Base-by-base conservation (phyloP, 2,888 invertebrate species). In the Homarus gammarus region DNA sequence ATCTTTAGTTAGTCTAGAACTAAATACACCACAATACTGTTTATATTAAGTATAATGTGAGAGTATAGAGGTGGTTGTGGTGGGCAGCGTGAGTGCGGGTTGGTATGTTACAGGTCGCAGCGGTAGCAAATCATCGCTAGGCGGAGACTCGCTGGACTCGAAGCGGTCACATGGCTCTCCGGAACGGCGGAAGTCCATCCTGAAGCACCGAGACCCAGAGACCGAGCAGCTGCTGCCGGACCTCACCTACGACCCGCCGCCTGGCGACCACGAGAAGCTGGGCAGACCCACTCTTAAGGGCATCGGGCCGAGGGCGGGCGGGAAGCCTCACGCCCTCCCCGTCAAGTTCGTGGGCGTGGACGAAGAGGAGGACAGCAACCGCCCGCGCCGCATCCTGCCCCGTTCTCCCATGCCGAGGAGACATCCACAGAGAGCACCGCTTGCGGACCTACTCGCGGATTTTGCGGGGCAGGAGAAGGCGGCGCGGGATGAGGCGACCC, bases 391-490 rank as follows among this genome's bases (percentile, higher is more conserved):
- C 38, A 89, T 84, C 70, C 85, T 90, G 75, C 92, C 92, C 90
- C 93, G 92, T 92, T 94, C 94, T 81, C 94, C 94, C 86, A 93
- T 94, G 87, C 94, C 92, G 6, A 82, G 85, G 61, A 81, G 90
- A 70, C 88, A 87, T 77, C 88, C 83, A 33, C 90, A 90, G 77
- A 64, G 84, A 81, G 92, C 92, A n/a, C 92, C 94, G 92, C 93
- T 94, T 87, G 93, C 95, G 87, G 94, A 95, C 92, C 94, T 95
- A 86, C 93, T 95, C 86, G 93, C 94, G 93, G 93, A 93, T 93
- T 91, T 92, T 49, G 87, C 86, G 51, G 89, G 90, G 72, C 91
- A 90, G 78, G 94, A 94, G 92, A 94, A 94, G 88, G 93, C 93
- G 89, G 93, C 93, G 40, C 93, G 93, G 33, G 94, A 94, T 91